Evolutionary conservation across 2,888 invertebrate species (phyloP).

Genomic region (Dynastes hyllus): DNA sequence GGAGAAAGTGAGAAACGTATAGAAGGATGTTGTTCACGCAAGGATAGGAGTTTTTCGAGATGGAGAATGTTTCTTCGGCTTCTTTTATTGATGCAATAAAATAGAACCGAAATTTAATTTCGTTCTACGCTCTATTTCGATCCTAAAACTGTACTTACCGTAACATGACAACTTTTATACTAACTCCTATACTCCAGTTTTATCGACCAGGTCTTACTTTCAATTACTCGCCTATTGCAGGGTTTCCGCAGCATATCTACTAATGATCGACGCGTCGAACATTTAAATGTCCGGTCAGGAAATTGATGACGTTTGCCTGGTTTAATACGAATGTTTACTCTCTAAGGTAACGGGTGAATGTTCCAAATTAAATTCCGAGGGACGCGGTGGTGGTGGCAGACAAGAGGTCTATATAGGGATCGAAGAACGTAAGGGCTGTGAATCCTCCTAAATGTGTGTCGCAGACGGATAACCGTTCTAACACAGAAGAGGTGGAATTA

Average conservation of each 20-base stretch:
- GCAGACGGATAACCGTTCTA: not conserved
- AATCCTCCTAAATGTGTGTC: not conserved
- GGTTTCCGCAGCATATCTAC: not conserved
- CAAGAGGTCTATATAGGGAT: not conserved
- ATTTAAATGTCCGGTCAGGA: conserved; percentile 22
- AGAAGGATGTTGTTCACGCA: not conserved
- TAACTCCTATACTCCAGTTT: too few relatives aligned
- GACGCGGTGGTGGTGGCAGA: not conserved
- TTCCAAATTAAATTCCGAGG: conserved; percentile 36
- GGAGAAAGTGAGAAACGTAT: not conserved
- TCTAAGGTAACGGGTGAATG: conserved; percentile 35
- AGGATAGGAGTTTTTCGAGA: not conserved
- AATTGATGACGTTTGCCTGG: conserved; percentile 14
- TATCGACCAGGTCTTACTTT: not conserved
- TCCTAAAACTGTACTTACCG: too few relatives aligned
- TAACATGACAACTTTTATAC: not conserved
- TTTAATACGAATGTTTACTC: conserved; percentile 38
- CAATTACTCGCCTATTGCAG: conserved; percentile 16
- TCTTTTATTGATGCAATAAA: conserved; percentile 44
- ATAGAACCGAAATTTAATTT: conserved; percentile 43
- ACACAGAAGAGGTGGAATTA: conserved; percentile 7
- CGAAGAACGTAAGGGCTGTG: not conserved
- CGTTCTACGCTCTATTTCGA: not conserved
- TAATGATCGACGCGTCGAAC: conserved; percentile 37
- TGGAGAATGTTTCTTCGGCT: conserved; percentile 23